A percentile compares a stretch with the other conserved stretches of the same genome.
These are phyloP conservation scores for Lithophane leautieri DNA, from an alignment of 2,888 invertebrate genomes.

Conservation along the genomic window DNA sequence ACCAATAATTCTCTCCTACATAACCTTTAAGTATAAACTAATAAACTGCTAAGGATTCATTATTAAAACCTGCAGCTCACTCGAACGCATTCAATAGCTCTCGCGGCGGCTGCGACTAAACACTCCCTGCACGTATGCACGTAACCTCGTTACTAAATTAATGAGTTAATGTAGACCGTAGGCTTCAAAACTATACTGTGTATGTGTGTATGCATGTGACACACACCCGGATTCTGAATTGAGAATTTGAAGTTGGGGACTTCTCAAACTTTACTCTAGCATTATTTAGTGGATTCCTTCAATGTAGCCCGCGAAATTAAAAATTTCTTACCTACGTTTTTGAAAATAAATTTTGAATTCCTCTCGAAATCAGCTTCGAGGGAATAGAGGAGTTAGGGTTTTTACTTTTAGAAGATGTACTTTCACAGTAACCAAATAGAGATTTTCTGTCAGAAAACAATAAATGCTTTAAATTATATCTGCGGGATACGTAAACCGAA, in stretches of 20 bases:
- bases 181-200: conserved; percentile 6
- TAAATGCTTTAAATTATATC: neutral
- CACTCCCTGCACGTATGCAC: conserved; percentile 38
- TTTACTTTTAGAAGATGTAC: neutral
- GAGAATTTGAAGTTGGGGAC: neutral
- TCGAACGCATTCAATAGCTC: conserved; percentile 19
- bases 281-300: neutral
- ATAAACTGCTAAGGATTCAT: conserved; percentile 19
- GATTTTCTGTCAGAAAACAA: neutral
- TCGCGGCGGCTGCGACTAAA: conserved; percentile 36
- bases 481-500: neutral
- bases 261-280: neutral
- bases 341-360: neutral
- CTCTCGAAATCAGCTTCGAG: neutral
- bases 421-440: no score
- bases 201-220: neutral
- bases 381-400: no score
- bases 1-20: neutral
- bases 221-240: neutral
- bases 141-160: conserved; percentile 37
- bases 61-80: conserved; percentile 12
- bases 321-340: neutral
- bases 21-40: conserved; percentile 2
- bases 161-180: conserved; percentile 36
- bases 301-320: neutral